Base-by-base conservation (phyloP, 2,888 invertebrate species). In the Tachina fera region DNA sequence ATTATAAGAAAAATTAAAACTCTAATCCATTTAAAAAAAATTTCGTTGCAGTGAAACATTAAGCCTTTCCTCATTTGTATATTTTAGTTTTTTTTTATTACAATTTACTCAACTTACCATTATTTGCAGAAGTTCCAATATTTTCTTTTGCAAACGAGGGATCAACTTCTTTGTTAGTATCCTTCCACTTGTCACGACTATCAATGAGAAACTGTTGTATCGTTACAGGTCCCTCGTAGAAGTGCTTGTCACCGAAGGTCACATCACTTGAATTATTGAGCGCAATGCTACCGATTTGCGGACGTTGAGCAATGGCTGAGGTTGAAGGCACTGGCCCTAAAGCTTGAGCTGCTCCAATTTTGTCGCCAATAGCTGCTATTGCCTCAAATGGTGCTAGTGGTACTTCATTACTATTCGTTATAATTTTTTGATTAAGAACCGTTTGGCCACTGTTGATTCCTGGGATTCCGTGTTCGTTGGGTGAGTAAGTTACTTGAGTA, bases 141-240 rank as follows among this genome's bases (percentile, higher is more conserved):
- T 63, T 81, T 58, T 86, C 80, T 3, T 49, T 56, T 9, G 87
- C 88, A 45, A 90, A 91, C 3, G 77, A 83, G 9, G 89, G 88
- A 89, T 92, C 92, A 71, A 92, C 91, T 77, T 88, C 88, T 6
- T 89, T 90, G 11, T 84, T 87, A 10, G 75, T 87, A 11, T 89
- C 77, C 87, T 91, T 91, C 89, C 89, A 89, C 70, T 92, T 91
- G 16, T 92, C 91, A 60, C 90, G 90, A 78, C 88, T 89, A 31
- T 92, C 92, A 86, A 95, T 95, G 77, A 96, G 93, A 87, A 96
- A 94, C 91, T 96, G 96, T 90, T 96, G 96, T 88, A 96, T 96
- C 47, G 95, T 96, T 16, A 96, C 96, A 63, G 96, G 96, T 9
- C 96, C 96, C 90, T 96, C 95, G 89, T 96, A 96, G 89, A 95